Evolutionary conservation across 2,113 vertebrate genomes (phyloP), one percentile per base, ranked within the genome.

Genomic region (Labeo catla): DNA sequence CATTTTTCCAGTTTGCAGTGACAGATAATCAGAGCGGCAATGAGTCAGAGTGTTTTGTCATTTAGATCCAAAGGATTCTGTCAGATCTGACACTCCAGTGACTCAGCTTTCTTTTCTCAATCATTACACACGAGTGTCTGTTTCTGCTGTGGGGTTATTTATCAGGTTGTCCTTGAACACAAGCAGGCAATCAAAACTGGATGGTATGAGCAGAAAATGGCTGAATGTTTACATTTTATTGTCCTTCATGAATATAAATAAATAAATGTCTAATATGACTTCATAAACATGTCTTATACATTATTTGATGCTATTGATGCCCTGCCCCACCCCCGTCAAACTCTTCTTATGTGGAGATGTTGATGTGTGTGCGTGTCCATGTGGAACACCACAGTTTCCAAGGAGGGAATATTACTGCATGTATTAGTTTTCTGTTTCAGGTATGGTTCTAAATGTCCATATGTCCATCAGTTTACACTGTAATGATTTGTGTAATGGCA

Each of bases 31-130:
- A 85, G 49, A 66, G 12, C 13, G 43, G 11, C 23, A 49, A 79
- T 79, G 34, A 85, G 28, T 85, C 84, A 79, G 74, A 76, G 39
- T 15, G 49, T 66, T 70, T 65, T 78, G 43, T 59, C 49, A 50
- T 45, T 68, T 57, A 68, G 74, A 78, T 85, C 74, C 28, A 68
- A 21, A 28, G 13, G 43, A 43, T 36, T 57, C 21, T 52, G 28
- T 13, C 28, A 54, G n/a, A 68, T n/a, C 47, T 15, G 59, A 39
- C 45, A 23, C 47, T 66, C 11, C 43, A 21, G 45, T 78, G 76
- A 85, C 61, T 70, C 49, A 70, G 43, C 54, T 43, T 61, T n/a
- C 15, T 61, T 43, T 79, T 23, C 54, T 61, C 13, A 50, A 78
- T 21, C 9, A 78, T 78, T 57, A 78, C 19, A 78, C 49, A 77